These are phyloP conservation scores for Drosophila melanogaster DNA, from an alignment of 1,140 invertebrate species.

Conservation along the genomic window Release_6_plus_ISO1_MT NC_004354.4:20067501-20068000, in stretches of 20 bases:
- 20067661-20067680: constrained; percentile 2
- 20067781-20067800: constrained; percentile 39
- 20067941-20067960: not conserved
- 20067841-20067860: constrained; percentile 34
- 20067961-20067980: constrained; percentile 46
- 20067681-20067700: constrained; percentile 3
- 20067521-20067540: constrained; percentile 4
- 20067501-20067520: constrained; percentile 13
- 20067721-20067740: constrained; percentile 56
- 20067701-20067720: constrained; percentile 28
- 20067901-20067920: not conserved
- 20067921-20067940: not conserved
- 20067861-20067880: constrained; percentile 32
- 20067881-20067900: constrained; percentile 13
- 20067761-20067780: constrained; percentile 17
- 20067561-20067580: constrained; percentile 49
- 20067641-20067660: constrained; percentile 69
- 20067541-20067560: constrained; percentile 1
- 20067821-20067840: not conserved
- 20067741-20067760: constrained; percentile 33
- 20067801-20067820: not conserved
- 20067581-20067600: constrained; percentile 80
- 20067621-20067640: constrained; percentile 80
- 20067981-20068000: constrained; percentile 40
- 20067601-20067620: constrained; percentile 82